These are phyloP conservation scores for Trichoplusia ni DNA, from an alignment of 1,140 invertebrate genomes.

Conservation along the genomic window DNA sequence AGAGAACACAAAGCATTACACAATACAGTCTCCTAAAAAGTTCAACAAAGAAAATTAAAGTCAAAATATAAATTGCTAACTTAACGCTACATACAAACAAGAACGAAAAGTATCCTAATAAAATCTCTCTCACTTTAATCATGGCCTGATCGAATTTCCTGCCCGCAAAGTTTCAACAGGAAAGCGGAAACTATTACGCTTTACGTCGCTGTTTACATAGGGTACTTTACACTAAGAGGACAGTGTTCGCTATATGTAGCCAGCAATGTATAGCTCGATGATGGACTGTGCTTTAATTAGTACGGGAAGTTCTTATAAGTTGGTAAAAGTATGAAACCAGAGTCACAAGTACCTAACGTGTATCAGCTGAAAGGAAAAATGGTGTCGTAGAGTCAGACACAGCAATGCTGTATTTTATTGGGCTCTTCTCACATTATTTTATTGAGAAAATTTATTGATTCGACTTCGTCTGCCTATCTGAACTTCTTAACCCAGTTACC, in stretches of 20 bases:
- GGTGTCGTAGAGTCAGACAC: too few species aligned
- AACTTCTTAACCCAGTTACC: too few species aligned
- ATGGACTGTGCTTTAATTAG: constrained; percentile 14
- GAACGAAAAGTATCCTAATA: constrained; percentile 17
- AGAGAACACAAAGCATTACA: too few species aligned
- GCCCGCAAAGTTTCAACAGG: constrained; percentile 43
- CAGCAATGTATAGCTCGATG: constrained; percentile 11
- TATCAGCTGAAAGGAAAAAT: too few species aligned
- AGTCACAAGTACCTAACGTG: too few species aligned
- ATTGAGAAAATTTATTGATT: too few species aligned
- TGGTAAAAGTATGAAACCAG: neutral
- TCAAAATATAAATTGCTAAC: neutral
- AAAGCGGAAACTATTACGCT: constrained; percentile 34
- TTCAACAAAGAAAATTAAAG: too few species aligned
- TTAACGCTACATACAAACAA: neutral
- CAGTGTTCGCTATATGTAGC: constrained; percentile 13
- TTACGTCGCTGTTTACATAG: constrained; percentile 27
- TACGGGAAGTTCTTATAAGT: neutral
- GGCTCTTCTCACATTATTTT: too few species aligned
- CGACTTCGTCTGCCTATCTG: too few species aligned
- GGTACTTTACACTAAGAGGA: constrained; percentile 22
- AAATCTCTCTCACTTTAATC: constrained; percentile 47
- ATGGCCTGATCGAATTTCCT: constrained; percentile 56
- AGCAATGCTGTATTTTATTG: too few species aligned
- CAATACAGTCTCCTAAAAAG: too few species aligned